These are phyloP conservation scores for Lordiphosa fenestrarum DNA, from an alignment of 2,888 invertebrate genomes.

Conservation along the genomic window DNA sequence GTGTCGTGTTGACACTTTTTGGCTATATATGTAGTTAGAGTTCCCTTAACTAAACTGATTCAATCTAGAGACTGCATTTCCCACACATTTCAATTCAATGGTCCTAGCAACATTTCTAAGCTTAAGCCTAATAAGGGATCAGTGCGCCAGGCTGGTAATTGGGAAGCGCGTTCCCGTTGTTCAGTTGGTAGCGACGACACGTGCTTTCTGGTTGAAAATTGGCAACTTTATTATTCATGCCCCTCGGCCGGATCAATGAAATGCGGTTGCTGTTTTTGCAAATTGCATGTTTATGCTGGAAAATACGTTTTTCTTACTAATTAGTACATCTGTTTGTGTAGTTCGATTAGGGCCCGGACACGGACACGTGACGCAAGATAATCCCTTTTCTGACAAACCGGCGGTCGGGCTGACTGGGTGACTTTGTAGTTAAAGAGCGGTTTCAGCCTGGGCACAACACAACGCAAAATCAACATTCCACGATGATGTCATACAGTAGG, in stretches of 20 bases:
- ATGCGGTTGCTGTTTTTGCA: slow-evolving; percentile 31
- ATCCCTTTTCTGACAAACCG: slow-evolving; percentile 19
- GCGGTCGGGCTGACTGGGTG: slow-evolving; percentile 11
- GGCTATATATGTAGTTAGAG: no score
- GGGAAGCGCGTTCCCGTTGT: no score
- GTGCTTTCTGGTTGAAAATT: no score
- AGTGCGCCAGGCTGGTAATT: no score
- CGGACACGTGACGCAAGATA: slow-evolving; percentile 34
- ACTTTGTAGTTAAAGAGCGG: slow-evolving; percentile 24
- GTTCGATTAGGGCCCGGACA: slow-evolving; percentile 35
- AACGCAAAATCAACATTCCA: background rate
- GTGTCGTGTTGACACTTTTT: no score
- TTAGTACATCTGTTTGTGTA: slow-evolving; percentile 40
- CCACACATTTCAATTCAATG: no score
- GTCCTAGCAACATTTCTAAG: no score
- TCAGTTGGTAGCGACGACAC: no score
- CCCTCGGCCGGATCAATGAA: slow-evolving; percentile 15
- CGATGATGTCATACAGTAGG: background rate
- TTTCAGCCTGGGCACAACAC: slow-evolving; percentile 2
- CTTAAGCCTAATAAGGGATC: no score
- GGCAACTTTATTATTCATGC: background rate
- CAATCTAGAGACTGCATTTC: no score
- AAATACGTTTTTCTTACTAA: slow-evolving; percentile 39
- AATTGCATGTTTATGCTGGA: slow-evolving; percentile 38
- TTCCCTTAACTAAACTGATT: no score